phyloP scores from a whole-genome alignment of 2,888 invertebrate species.

The Melanotus villosus region DNA sequence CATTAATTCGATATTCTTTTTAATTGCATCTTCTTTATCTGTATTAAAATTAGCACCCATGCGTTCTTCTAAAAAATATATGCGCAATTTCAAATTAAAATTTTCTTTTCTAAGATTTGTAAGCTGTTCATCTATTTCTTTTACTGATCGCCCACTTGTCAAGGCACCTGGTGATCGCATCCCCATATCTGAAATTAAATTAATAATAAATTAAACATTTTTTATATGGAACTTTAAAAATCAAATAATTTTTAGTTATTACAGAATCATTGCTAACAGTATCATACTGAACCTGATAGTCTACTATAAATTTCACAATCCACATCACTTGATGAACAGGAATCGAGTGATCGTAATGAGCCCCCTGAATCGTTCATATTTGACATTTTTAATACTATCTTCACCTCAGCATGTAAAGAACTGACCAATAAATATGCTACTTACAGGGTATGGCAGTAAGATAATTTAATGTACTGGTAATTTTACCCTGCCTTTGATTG shows the following conservation, averaged over 20 bases:
- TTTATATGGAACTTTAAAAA: neutral
- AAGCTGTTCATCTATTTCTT: constrained; percentile 92
- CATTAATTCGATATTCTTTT: constrained; percentile 79
- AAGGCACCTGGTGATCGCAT: constrained; percentile 61
- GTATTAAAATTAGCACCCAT: constrained; percentile 76
- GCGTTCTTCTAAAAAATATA: constrained; percentile 92
- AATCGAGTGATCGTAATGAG: constrained; percentile 20
- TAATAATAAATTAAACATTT: neutral
- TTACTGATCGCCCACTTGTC: constrained; percentile 80
- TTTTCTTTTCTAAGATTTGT: constrained; percentile 89
- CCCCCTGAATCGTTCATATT: neutral
- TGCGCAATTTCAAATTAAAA: constrained; percentile 90
- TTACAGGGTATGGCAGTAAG: neutral
- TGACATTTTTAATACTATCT: neutral
- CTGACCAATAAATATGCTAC: constrained; percentile 1
- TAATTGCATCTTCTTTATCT: constrained; percentile 78
- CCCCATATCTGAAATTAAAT: constrained; percentile 52
- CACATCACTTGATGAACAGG: constrained; percentile 33
- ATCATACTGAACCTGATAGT: constrained; percentile 5
- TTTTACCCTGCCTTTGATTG: constrained; percentile 34
- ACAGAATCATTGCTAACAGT: too few relatives aligned
- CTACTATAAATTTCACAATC: constrained; percentile 25
- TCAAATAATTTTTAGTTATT: neutral
- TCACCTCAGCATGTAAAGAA: too few relatives aligned
- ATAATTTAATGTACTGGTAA: neutral